Evolutionary conservation across 1,140 invertebrate species (phyloP).

Genomic region (Caenorhabditis brenneri): DNA sequence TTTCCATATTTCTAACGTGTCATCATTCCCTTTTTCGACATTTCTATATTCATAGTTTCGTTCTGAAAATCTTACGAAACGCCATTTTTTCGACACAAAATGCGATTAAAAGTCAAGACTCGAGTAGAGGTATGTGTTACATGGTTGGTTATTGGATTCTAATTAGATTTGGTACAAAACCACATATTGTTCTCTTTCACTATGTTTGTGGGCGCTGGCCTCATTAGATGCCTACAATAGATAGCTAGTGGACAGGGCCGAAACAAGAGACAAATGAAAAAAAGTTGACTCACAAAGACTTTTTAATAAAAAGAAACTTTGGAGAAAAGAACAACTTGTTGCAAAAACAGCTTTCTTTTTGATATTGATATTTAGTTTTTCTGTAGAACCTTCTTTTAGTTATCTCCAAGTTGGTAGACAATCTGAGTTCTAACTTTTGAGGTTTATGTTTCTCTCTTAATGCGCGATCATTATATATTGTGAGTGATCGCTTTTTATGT

Average conservation of each 20-base stretch:
- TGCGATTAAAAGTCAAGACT: conserved; percentile 14
- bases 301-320: neutral
- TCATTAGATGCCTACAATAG: conserved; percentile 25
- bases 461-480: neutral
- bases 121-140: conserved; percentile 7
- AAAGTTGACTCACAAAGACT: conserved; percentile 7
- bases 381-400: too few relatives aligned
- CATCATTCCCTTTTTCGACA: neutral
- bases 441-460: too few relatives aligned
- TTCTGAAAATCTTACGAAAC: neutral
- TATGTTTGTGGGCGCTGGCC: neutral
- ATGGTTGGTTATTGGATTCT: neutral
- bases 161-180: conserved; percentile 2
- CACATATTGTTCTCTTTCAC: conserved; percentile 15
- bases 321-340: neutral
- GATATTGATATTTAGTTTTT: too few relatives aligned
- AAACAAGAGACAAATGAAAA: neutral
- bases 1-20: conserved; percentile 1
- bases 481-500: neutral
- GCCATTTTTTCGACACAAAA: neutral
- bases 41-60: neutral
- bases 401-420: too few relatives aligned
- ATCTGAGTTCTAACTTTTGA: too few relatives aligned
- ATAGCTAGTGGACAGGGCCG: neutral
- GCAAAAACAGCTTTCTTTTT: neutral